Conservation (phyloP, 2,888 invertebrate genomes). For the Pocota personata region DNA sequence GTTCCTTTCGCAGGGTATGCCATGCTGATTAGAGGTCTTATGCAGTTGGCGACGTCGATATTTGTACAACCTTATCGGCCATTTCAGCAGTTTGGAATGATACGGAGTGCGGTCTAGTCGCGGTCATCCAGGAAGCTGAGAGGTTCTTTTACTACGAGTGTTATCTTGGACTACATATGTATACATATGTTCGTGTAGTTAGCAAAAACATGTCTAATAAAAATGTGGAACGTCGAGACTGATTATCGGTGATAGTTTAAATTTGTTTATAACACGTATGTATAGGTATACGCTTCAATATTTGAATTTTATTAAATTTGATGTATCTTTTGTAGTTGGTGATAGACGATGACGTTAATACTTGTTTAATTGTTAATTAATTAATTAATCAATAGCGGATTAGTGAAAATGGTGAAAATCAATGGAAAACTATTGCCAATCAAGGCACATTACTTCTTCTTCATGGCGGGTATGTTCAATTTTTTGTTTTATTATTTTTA, state of each 20-base stretch:
- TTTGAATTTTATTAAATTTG: background rate
- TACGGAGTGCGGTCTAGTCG: constrained; percentile 24
- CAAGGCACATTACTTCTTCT: constrained; percentile 94
- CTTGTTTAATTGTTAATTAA: background rate
- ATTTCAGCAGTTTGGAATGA: constrained; percentile 39
- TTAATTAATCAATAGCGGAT: background rate
- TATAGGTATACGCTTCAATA: background rate
- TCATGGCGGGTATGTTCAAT: constrained; percentile 90
- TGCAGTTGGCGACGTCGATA: background rate
- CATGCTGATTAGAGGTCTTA: constrained; percentile 28
- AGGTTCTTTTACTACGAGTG: background rate
- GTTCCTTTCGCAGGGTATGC: constrained; percentile 31
- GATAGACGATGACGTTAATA: background rate
- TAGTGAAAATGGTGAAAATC: constrained; percentile 84
- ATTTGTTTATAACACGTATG: background rate
- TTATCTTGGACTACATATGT: no score
- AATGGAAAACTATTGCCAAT: constrained; percentile 89
- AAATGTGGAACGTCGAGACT: background rate
- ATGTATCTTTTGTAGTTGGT: background rate
- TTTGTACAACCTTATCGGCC: constrained; percentile 29
- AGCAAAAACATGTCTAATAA: background rate
- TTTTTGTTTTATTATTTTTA: background rate
- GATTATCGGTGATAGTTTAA: background rate
- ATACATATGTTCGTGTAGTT: no score
- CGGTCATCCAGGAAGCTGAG: background rate